Evolutionary conservation across 2,113 vertebrate genomes (phyloP).

Genomic region (Neopipo cinnamomea): DNA sequence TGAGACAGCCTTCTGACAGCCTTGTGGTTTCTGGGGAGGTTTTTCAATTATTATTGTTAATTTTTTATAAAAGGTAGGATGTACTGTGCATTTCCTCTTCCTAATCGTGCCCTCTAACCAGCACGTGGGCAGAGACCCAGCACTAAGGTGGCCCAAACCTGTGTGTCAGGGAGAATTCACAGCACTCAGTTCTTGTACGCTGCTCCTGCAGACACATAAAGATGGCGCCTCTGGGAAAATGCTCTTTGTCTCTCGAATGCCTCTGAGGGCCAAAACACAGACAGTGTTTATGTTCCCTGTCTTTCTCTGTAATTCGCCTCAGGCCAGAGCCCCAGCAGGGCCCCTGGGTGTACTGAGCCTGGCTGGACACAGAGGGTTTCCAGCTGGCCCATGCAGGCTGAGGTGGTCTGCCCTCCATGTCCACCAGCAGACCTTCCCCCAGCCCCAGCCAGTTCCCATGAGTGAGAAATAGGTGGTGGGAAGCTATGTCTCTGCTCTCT

Average conservation of each 20-base stretch:
- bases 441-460: rapidly evolving
- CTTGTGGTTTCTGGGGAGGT: not conserved
- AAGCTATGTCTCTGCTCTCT: not conserved
- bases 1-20: not conserved
- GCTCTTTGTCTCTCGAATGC: not conserved
- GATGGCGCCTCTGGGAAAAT: rapidly evolving
- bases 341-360: not conserved
- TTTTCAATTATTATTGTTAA: not conserved
- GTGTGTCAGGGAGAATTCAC: not conserved
- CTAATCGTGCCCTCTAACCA: not conserved
- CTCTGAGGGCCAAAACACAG: not conserved
- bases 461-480: not conserved
- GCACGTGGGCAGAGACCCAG: not conserved
- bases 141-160: not conserved
- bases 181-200: not conserved
- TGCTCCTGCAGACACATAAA: not conserved
- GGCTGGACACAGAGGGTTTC: not conserved
- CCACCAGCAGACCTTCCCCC: not conserved
- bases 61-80: not conserved
- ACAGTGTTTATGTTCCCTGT: not conserved
- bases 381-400: not conserved
- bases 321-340: not conserved
- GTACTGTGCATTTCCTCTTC: not conserved
- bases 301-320: not conserved
- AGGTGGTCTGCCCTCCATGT: not conserved